A percentile compares a stretch with the other conserved stretches of the same genome.
These are phyloP conservation scores for Chrysolina americana DNA, from an alignment of 2,888 invertebrate genomes.

Conservation along the genomic window DNA sequence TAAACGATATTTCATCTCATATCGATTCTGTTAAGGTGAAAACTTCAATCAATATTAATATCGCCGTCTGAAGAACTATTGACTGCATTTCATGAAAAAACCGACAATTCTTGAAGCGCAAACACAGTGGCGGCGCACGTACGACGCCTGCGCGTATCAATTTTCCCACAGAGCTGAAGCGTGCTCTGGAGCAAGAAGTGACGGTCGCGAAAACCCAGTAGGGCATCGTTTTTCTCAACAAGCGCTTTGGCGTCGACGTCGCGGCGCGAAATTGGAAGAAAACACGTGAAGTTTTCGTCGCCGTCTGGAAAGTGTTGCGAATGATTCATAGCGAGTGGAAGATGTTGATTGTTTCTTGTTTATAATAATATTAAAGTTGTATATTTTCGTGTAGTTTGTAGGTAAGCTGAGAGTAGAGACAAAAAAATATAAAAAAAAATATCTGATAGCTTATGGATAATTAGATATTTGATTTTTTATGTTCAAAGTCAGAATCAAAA, in stretches of 20 bases:
- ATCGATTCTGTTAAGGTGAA: background rate
- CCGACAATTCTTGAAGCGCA: constrained; percentile 18
- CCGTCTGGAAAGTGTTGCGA: constrained; percentile 8
- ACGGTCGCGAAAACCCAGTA: constrained; percentile 45
- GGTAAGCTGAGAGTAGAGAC: constrained; percentile 8
- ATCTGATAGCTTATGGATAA: too few relatives aligned
- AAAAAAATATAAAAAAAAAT: too few relatives aligned
- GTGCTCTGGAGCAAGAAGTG: constrained; percentile 40
- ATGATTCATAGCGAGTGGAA: background rate
- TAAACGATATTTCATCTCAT: background rate
- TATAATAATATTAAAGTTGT: background rate
- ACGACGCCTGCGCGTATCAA: constrained; percentile 36
- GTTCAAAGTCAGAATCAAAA: background rate
- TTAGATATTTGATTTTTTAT: too few relatives aligned
- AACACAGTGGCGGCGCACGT: constrained; percentile 32
- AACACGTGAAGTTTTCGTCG: constrained; percentile 40
- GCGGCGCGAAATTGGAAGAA: constrained; percentile 30
- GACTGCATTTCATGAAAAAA: background rate
- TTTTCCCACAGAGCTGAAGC: constrained; percentile 41
- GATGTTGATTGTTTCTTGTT: background rate
- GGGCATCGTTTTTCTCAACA: constrained; percentile 45
- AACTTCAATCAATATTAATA: background rate
- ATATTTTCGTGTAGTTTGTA: background rate
- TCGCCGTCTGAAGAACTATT: constrained; percentile 17
- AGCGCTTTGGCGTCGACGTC: constrained; percentile 36